phyloP scores from a whole-genome alignment of 2,888 invertebrate species.

The Lasioglossum vierecki region DNA sequence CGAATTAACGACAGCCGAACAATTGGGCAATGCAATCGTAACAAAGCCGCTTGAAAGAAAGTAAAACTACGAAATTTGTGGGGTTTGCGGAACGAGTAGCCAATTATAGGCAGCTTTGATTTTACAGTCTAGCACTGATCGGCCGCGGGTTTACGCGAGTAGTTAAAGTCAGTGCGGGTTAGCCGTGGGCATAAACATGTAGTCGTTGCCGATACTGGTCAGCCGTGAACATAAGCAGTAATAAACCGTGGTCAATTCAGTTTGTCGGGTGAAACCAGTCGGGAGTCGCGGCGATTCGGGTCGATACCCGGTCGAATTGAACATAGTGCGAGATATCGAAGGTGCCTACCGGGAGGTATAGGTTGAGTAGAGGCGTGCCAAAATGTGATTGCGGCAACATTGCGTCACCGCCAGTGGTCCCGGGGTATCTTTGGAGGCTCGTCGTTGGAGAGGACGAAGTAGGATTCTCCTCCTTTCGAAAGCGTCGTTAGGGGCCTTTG shows the following conservation, averaged over 20 bases:
- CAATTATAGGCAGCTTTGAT: slow-evolving; percentile 11
- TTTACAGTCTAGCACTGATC: slow-evolving; percentile 1
- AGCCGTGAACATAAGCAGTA: slow-evolving; percentile 55
- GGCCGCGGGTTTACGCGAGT: slow-evolving; percentile 13
- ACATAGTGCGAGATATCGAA: slow-evolving; percentile 68
- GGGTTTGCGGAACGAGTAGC: not conserved
- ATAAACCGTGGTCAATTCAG: slow-evolving; percentile 44
- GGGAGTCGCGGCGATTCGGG: slow-evolving; percentile 40
- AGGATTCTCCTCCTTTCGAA: slow-evolving; percentile 81
- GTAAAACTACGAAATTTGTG: not conserved
- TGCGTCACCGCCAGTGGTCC: slow-evolving; percentile 80
- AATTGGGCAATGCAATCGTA: not conserved
- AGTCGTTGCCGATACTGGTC: slow-evolving; percentile 31
- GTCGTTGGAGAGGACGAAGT: slow-evolving; percentile 78
- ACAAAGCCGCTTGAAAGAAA: not conserved
- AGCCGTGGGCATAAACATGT: slow-evolving; percentile 30
- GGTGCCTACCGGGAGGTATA: slow-evolving; percentile 68
- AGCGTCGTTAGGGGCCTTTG: slow-evolving; percentile 82
- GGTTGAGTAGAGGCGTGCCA: slow-evolving; percentile 78
- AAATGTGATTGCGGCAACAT: slow-evolving; percentile 83
- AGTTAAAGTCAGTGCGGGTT: not conserved
- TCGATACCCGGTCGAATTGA: slow-evolving; percentile 68
- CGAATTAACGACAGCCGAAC: not conserved
- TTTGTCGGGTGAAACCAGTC: slow-evolving; percentile 41
- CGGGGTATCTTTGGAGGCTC: slow-evolving; percentile 79